Conservation (phyloP, 2,797 vertebrate genomes). For the Acipenser transmontanus region DNA sequence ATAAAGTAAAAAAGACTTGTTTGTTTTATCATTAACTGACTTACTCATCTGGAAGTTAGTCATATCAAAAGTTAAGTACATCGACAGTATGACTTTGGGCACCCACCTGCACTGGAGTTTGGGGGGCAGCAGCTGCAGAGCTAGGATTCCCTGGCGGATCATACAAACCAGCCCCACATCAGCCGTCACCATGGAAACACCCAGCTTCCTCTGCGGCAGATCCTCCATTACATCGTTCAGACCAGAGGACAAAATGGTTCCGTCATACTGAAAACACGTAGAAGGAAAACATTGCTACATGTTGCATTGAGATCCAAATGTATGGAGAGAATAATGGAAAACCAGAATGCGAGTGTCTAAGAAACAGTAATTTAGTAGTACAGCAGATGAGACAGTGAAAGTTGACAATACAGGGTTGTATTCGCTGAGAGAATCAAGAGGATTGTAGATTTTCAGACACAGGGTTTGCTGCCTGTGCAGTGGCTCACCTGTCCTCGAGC, state of each 20-base stretch:
- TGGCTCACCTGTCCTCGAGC: slow-evolving; percentile 50
- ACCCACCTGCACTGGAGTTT: slow-evolving; percentile 89
- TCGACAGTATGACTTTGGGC: too few species aligned
- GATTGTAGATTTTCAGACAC: too few species aligned
- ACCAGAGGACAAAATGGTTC: slow-evolving; percentile 46
- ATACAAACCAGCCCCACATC: slow-evolving; percentile 94
- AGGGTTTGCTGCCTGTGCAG: not conserved
- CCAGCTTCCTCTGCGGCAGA: slow-evolving; percentile 58
- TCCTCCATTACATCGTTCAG: slow-evolving; percentile 52
- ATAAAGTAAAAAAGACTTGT: too few species aligned
- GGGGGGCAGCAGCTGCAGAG: slow-evolving; percentile 86
- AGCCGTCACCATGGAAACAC: slow-evolving; percentile 84
- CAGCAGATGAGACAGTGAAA: too few species aligned
- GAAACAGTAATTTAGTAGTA: not conserved
- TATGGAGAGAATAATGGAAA: too few species aligned
- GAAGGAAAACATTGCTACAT: too few species aligned
- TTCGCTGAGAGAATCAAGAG: too few species aligned
- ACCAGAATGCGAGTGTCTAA: not conserved
- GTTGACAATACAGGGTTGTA: too few species aligned
- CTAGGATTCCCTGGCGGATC: slow-evolving; percentile 92
- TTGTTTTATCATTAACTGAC: too few species aligned
- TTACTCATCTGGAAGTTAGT: too few species aligned
- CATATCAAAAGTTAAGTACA: too few species aligned
- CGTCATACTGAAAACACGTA: slow-evolving; percentile 49
- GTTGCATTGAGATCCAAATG: too few species aligned